These are phyloP conservation scores for Sericinus montela DNA, from an alignment of 2,888 invertebrate genomes.

Conservation along the genomic window DNA sequence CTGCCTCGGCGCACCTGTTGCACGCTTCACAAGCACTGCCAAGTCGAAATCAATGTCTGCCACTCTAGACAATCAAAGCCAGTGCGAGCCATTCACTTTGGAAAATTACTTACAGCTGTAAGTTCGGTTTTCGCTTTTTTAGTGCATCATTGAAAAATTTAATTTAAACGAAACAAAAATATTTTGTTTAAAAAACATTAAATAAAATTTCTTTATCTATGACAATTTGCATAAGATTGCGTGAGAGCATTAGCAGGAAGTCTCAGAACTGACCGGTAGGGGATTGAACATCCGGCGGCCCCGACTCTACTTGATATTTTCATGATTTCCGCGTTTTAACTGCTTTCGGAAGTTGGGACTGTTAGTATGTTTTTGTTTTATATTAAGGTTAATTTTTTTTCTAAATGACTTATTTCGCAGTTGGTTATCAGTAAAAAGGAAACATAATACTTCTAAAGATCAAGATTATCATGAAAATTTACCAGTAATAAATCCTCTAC, in stretches of 20 bases:
- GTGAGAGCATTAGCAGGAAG: constrained; percentile 46
- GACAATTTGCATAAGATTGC: constrained; percentile 34
- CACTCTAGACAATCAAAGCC: constrained; percentile 1
- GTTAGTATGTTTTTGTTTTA: background rate
- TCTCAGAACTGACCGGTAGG: constrained; percentile 47
- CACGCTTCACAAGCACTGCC: constrained; percentile 23
- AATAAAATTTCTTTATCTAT: too few relatives aligned
- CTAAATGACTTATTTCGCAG: too few relatives aligned
- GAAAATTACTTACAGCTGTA: background rate
- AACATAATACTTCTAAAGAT: too few relatives aligned
- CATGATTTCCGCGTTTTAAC: constrained; percentile 74
- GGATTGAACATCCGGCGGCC: constrained; percentile 51
- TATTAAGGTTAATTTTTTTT: too few relatives aligned
- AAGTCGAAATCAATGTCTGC: constrained; percentile 2
- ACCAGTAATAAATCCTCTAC: too few relatives aligned
- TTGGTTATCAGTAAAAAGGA: too few relatives aligned
- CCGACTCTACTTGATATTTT: constrained; percentile 40
- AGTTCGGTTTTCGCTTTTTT: too few relatives aligned
- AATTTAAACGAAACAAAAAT: too few relatives aligned
- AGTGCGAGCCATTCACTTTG: constrained; percentile 3
- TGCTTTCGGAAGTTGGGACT: constrained; percentile 22
- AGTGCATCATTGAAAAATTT: too few relatives aligned
- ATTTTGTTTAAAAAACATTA: too few relatives aligned
- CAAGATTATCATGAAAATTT: too few relatives aligned
- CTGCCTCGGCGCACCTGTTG: constrained; percentile 43